phyloP scores from a whole-genome alignment of 2,113 vertebrate species.

The Onychostoma macrolepis region DNA sequence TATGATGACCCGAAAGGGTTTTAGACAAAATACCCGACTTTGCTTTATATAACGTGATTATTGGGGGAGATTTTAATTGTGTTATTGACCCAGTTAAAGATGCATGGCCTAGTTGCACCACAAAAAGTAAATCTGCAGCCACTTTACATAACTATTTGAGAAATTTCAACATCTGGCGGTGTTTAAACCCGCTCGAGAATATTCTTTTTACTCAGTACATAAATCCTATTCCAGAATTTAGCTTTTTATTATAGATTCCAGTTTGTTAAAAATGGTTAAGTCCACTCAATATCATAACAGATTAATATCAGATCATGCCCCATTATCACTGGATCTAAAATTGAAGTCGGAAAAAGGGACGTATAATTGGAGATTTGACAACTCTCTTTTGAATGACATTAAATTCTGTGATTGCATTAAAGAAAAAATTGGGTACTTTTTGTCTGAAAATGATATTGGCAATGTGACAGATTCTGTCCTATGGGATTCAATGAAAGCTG shows the following conservation, averaged over 20 bases:
- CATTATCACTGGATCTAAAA: not conserved
- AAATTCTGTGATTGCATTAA: too few relatives aligned
- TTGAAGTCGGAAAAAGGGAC: not conserved
- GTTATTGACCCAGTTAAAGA: not conserved
- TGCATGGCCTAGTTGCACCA: not conserved
- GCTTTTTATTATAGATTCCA: not conserved
- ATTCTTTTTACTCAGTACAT: not conserved
- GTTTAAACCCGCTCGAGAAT: slow-evolving; percentile 12
- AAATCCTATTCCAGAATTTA: not conserved
- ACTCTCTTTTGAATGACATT: not conserved
- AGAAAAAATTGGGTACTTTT: not conserved
- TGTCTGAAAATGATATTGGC: not conserved
- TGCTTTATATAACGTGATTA: not conserved
- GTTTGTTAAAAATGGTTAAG: not conserved
- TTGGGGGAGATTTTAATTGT: not conserved
- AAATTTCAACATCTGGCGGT: not conserved
- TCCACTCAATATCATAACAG: not conserved
- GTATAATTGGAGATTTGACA: not conserved
- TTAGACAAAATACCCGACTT: not conserved
- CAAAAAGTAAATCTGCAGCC: not conserved
- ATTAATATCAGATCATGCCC: not conserved
- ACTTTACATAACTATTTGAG: not conserved
- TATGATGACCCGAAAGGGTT: not conserved
- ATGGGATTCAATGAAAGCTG: not conserved
- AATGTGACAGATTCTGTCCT: not conserved